Percentiles rank a stretch among this genome's conserved stretches.
These are phyloP conservation scores for Oscheius sp. DNA, from an alignment of 2,888 invertebrate genomes.

Conservation along the genomic window DNA sequence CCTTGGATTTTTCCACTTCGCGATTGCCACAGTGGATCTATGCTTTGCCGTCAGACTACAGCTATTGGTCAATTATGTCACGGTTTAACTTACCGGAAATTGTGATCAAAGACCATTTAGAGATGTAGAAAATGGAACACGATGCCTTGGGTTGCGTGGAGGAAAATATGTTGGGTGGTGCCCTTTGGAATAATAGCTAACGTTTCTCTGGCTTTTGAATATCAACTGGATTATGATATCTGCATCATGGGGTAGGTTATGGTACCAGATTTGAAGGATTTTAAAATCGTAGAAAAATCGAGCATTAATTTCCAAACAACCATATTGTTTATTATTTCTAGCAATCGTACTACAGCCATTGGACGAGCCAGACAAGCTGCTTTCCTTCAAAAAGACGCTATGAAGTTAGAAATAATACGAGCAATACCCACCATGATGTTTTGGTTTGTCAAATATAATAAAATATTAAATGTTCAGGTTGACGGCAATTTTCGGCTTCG, in stretches of 20 bases:
- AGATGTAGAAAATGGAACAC: slow-evolving; percentile 55
- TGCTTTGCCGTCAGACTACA: slow-evolving; percentile 48
- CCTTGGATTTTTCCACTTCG: slow-evolving; percentile 49
- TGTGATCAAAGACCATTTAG: slow-evolving; percentile 28
- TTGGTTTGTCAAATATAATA: slow-evolving; percentile 30
- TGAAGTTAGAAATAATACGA: slow-evolving; percentile 48
- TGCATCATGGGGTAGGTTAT: slow-evolving; percentile 38
- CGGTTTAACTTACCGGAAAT: slow-evolving; percentile 39
- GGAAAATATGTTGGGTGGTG: slow-evolving; percentile 53
- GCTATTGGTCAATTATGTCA: slow-evolving; percentile 46
- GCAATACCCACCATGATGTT: slow-evolving; percentile 46
- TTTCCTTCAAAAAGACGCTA: slow-evolving; percentile 40
- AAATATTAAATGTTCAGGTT: slow-evolving; percentile 36
- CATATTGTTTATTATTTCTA: slow-evolving; percentile 9
- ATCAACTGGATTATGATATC: slow-evolving; percentile 47
- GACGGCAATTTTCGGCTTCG: slow-evolving; percentile 40
- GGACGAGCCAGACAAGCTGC: slow-evolving; percentile 44
- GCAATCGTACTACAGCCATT: slow-evolving; percentile 41
- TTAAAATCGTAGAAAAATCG: too few species aligned
- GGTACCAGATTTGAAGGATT: not conserved
- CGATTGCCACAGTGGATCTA: slow-evolving; percentile 40
- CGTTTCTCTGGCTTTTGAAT: slow-evolving; percentile 52
- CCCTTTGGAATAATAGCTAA: slow-evolving; percentile 56
- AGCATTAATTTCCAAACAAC: not conserved
- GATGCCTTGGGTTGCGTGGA: slow-evolving; percentile 53